Percentiles rank a stretch among this genome's conserved stretches.
These are phyloP conservation scores for Calyptomena viridis DNA, from an alignment of 2,113 vertebrate genomes.

Conservation along the genomic window DNA sequence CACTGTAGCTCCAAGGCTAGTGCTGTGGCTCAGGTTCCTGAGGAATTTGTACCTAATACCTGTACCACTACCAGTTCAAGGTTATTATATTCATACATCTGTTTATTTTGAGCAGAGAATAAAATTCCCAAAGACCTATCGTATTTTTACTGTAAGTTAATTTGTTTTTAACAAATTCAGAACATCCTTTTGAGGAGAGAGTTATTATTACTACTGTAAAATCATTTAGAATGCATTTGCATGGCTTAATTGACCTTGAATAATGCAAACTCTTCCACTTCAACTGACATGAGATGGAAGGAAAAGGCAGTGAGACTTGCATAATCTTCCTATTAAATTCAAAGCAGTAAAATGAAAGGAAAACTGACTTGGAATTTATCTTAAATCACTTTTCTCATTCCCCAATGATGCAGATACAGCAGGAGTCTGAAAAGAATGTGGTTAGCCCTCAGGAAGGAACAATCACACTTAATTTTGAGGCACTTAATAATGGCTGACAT, in stretches of 20 bases:
- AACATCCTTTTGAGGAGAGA: neutral
- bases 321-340: conserved; percentile 34
- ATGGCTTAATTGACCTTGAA: conserved; percentile 53
- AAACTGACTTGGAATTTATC: neutral
- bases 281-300: neutral
- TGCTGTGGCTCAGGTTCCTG: neutral
- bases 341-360: neutral
- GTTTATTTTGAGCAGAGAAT: neutral
- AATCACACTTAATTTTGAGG: neutral
- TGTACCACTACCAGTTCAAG: neutral
- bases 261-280: conserved; percentile 31
- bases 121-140: neutral
- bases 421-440: neutral
- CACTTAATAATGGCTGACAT: neutral
- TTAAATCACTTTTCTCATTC: neutral
- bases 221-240: conserved; percentile 54
- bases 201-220: conserved; percentile 42
- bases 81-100: neutral
- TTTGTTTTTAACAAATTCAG: neutral
- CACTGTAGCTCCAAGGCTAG: neutral
- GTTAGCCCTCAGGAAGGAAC: neutral
- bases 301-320: conserved; percentile 11
- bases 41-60: neutral
- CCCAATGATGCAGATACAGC: neutral
- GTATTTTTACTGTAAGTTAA: neutral